Percentiles rank a stretch among this genome's conserved stretches.
phyloP scores from a whole-genome alignment of 2,888 invertebrate genomes.

The Keiferia lycopersicella region DNA sequence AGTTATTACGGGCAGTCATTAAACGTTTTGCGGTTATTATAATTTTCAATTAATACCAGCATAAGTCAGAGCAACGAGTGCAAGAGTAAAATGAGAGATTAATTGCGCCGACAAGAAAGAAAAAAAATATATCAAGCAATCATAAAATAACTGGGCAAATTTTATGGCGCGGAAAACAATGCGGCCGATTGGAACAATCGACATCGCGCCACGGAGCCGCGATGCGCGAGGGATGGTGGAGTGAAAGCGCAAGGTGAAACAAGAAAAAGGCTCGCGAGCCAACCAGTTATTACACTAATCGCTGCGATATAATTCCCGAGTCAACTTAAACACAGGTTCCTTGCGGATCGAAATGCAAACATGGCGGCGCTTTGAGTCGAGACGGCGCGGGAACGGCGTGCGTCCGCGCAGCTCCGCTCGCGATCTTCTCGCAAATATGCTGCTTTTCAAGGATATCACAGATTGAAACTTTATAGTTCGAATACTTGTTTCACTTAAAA shows the following conservation, averaged over 20 bases:
- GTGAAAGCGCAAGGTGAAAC: constrained; percentile 70
- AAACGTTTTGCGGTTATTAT: constrained; percentile 40
- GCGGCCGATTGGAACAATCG: constrained; percentile 68
- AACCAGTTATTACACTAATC: constrained; percentile 82
- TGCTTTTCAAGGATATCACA: constrained; percentile 7
- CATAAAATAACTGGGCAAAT: constrained; percentile 62
- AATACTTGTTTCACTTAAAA: not conserved
- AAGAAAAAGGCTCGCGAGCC: constrained; percentile 70
- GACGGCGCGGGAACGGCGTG: constrained; percentile 65
- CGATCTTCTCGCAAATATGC: not conserved
- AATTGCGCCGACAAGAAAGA: constrained; percentile 49
- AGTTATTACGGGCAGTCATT: constrained; percentile 32
- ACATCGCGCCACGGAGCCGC: constrained; percentile 50
- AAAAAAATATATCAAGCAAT: constrained; percentile 54
- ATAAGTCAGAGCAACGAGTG: constrained; percentile 36
- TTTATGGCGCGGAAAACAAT: constrained; percentile 72
- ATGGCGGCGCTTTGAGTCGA: constrained; percentile 76
- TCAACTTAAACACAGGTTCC: constrained; percentile 81
- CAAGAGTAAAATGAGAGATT: constrained; percentile 47
- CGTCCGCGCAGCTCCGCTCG: constrained; percentile 32
- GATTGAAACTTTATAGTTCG: not conserved
- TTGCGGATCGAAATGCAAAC: constrained; percentile 81
- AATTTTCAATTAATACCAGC: constrained; percentile 47
- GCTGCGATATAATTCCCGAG: constrained; percentile 80
- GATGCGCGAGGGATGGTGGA: constrained; percentile 55